Base-by-base conservation (phyloP, 2,113 vertebrate genomes). In the Amia ocellicauda region DNA sequence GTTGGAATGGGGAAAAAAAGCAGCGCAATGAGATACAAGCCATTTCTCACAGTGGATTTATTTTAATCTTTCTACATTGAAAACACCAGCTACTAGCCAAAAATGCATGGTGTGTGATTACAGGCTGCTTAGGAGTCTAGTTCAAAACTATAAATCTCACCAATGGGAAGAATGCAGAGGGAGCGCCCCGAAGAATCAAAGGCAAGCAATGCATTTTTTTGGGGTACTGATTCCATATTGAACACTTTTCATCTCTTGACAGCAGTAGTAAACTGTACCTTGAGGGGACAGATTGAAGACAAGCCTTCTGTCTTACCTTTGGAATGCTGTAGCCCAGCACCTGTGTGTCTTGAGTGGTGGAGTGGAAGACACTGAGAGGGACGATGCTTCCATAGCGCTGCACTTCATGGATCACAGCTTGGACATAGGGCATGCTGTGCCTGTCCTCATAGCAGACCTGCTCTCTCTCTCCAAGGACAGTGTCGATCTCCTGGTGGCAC, bases 401-500 rank as follows among this genome's bases (percentile, higher is more conserved):
- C 27, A 42, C 40, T 41, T 83, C 81, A 13, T 82, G 76, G 56
- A 78, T 76, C 47, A 68, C 65, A 19, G 76, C 85, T 71, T 83
- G 77, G 47, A 76, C 29, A 4, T 80, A 86, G 3, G 80, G 81
- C 85, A 85, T 82, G 3, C 64, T 60, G 41, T 78, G 68, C 52
- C 77, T 70, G 71, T 82, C 80, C 2, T 82, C 74, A 63, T 58
- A 82, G 31, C 17, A 51, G 60, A 51, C 75, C 3, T 13, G 41
- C 8, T 26, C 61, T 43, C 67, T 73, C 19, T 56, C 74, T 11
- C 67, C 68, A 45, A 86, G 20, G 29, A 83, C 80, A 13, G 5
- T 2, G 51, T 86, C 80, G 9, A 86, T 87, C 78, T 86, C 85
- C 47, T 70, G 60, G 36, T 84, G 84, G 69, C 74, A 81, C 2